Conservation (phyloP, 2,113 vertebrate species). For the Perognathus longimembris region DNA sequence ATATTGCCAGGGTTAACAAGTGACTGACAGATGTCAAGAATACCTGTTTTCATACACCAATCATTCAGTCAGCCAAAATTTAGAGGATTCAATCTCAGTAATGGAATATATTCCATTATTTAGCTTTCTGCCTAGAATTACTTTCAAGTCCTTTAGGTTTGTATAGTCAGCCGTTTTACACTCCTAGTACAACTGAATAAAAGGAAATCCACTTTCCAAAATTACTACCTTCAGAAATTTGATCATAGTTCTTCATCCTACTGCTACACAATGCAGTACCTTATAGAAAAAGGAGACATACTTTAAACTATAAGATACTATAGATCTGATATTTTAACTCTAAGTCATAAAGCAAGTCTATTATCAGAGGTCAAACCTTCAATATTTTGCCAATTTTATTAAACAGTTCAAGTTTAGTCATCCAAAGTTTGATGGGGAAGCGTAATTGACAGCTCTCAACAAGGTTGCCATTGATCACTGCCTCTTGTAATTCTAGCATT, state of each 20-base stretch:
- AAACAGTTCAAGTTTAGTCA: background rate
- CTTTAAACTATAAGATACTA: background rate
- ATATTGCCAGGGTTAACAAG: background rate
- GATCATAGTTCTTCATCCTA: background rate
- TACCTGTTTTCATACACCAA: background rate
- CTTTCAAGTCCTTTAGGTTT: background rate
- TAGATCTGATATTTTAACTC: background rate
- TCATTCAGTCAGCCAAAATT: slow-evolving; percentile 10
- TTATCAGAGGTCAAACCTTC: background rate
- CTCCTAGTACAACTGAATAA: background rate
- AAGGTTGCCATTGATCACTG: background rate
- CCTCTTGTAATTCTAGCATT: background rate
- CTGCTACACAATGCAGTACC: background rate
- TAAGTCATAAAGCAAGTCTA: background rate
- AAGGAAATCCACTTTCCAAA: background rate
- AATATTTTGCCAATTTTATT: background rate
- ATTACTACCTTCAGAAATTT: background rate
- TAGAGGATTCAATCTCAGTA: background rate
- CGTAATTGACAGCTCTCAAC: background rate
- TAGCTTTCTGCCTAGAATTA: background rate
- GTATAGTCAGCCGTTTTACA: slow-evolving; percentile 19
- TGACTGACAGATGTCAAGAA: background rate
- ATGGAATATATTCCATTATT: background rate
- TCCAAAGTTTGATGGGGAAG: background rate
- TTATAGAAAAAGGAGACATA: background rate